These are phyloP conservation scores for Rhinopomastus cyanomelas DNA, from an alignment of 2,113 vertebrate genomes.

Conservation along the genomic window DNA sequence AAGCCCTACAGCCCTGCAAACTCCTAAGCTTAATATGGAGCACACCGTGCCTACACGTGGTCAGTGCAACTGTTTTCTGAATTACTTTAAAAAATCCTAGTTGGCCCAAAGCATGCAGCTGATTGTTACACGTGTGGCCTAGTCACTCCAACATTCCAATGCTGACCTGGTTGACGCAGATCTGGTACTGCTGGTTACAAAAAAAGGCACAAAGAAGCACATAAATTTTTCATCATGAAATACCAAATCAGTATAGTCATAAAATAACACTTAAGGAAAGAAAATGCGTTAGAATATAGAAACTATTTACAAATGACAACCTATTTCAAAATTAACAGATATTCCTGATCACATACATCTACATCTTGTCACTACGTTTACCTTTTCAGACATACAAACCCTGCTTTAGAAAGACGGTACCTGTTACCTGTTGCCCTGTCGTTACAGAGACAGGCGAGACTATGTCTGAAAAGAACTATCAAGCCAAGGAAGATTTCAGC, in stretches of 20 bases:
- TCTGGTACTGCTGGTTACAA: neutral
- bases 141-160: neutral
- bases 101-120: neutral
- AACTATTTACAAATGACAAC: neutral
- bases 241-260: neutral
- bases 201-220: neutral
- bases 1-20: neutral
- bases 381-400: neutral
- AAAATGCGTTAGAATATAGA: neutral
- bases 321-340: neutral
- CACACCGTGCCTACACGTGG: neutral
- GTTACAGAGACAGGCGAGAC: neutral
- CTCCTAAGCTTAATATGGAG: neutral
- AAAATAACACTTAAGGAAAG: neutral
- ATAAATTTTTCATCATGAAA: neutral
- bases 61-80: neutral
- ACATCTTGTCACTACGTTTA: too few relatives aligned
- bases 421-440: neutral
- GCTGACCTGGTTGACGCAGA: neutral
- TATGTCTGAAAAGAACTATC: neutral
- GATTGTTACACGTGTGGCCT: neutral
- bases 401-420: neutral
- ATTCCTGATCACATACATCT: neutral
- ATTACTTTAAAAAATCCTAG: neutral
- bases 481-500: neutral